Conservation (phyloP, 2,113 vertebrate species). For the Catharus bicknelli region DNA sequence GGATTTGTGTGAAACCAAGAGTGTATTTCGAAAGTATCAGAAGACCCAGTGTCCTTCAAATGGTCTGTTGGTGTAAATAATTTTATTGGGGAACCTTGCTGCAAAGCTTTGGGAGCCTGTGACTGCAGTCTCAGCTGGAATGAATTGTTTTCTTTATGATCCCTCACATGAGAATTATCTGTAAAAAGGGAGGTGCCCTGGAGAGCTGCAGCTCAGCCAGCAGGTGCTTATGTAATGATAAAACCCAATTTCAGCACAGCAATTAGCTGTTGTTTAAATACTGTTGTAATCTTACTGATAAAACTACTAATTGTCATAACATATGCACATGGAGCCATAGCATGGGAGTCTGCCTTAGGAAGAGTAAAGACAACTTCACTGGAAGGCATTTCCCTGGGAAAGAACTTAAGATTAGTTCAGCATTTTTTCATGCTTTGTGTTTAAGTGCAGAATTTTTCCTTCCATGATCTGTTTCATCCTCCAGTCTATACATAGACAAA, state of each 20-base stretch:
- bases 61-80: background rate
- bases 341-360: background rate
- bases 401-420: background rate
- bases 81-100: background rate
- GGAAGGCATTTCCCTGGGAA: background rate
- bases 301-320: background rate
- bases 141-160: background rate
- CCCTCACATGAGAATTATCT: background rate
- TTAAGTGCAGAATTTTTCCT: background rate
- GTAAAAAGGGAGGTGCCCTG: background rate
- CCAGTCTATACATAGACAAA: background rate
- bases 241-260: background rate
- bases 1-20: background rate
- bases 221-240: background rate
- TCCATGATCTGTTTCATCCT: background rate
- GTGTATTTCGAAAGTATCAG: background rate
- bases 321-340: rapidly evolving
- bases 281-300: conserved; percentile 26
- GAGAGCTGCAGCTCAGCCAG: background rate
- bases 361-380: background rate
- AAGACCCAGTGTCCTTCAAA: background rate
- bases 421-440: background rate
- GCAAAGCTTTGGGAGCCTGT: background rate
- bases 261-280: conserved; percentile 3
- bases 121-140: background rate